Percentiles rank a stretch among this genome's conserved stretches.
Evolutionary conservation across 2,888 invertebrate genomes (phyloP).

Genomic region (Schrankia costaestrigalis): DNA sequence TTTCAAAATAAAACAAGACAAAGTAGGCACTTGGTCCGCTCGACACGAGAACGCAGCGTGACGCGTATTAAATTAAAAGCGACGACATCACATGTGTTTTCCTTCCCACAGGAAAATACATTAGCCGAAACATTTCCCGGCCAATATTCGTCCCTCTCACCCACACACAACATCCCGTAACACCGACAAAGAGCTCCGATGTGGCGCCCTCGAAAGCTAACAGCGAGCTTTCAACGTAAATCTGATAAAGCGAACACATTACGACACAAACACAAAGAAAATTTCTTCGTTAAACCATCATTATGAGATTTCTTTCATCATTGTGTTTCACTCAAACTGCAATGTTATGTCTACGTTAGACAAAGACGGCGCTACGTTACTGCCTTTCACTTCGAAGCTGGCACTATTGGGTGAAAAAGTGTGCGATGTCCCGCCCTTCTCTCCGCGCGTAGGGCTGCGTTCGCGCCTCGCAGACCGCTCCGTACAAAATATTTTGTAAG

Average conservation of each 20-base stretch:
- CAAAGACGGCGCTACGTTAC: constrained; percentile 40
- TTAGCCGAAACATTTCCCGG: constrained; percentile 76
- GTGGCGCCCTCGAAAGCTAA: constrained; percentile 70
- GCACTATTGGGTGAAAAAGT: constrained; percentile 72
- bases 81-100: constrained; percentile 80
- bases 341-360: constrained; percentile 27
- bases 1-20: constrained; percentile 28
- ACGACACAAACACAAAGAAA: constrained; percentile 74
- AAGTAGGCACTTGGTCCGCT: constrained; percentile 34
- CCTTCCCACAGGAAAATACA: constrained; percentile 80
- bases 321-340: constrained; percentile 36
- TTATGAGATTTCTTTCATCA: constrained; percentile 38
- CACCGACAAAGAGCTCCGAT: constrained; percentile 46
- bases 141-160: constrained; percentile 44
- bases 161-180: constrained; percentile 17
- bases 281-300: constrained; percentile 61
- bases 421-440: constrained; percentile 65
- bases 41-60: constrained; percentile 71
- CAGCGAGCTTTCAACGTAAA: constrained; percentile 78
- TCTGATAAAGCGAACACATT: constrained; percentile 78
- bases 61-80: constrained; percentile 80
- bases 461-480: constrained; percentile 58
- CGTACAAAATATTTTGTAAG: constrained; percentile 67
- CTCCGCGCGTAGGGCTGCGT: constrained; percentile 62
- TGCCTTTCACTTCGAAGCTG: constrained; percentile 30